Evolutionary conservation across 2,888 invertebrate species (phyloP).

Genomic region (Aporophyla lueneburgensis): DNA sequence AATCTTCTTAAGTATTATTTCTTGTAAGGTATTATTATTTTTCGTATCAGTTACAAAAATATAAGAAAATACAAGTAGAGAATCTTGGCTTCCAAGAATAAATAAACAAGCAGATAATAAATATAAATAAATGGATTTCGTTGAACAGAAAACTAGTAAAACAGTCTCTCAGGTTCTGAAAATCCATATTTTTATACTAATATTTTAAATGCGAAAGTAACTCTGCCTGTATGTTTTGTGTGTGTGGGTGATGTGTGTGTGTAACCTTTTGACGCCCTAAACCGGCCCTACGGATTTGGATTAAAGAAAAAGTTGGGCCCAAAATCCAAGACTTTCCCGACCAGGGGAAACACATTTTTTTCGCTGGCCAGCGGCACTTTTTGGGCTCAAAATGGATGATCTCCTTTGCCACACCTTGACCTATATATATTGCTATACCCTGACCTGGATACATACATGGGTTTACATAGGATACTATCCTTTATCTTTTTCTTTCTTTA

Average conservation of each 20-base stretch:
- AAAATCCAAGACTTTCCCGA: too few species aligned
- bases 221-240: too few species aligned
- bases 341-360: too few species aligned
- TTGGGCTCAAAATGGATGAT: too few species aligned
- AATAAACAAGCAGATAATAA: neutral
- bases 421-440: too few species aligned
- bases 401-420: too few species aligned
- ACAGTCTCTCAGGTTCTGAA: neutral
- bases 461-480: neutral
- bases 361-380: too few species aligned
- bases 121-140: neutral
- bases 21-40: constrained; percentile 2
- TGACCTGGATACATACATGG: neutral
- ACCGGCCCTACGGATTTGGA: neutral
- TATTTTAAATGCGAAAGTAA: neutral
- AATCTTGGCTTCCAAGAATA: constrained; percentile 25
- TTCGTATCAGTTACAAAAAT: constrained; percentile 7
- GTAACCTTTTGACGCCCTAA: neutral
- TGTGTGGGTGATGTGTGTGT: neutral
- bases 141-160: neutral
- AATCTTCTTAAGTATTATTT: constrained; percentile 8
- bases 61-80: constrained; percentile 3
- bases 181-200: neutral
- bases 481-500: too few species aligned
- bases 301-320: too few species aligned